A percentile compares a stretch with the other conserved stretches of the same genome.
Conservation (phyloP, 2,797 vertebrate species). For the Limosa lapponica region DNA sequence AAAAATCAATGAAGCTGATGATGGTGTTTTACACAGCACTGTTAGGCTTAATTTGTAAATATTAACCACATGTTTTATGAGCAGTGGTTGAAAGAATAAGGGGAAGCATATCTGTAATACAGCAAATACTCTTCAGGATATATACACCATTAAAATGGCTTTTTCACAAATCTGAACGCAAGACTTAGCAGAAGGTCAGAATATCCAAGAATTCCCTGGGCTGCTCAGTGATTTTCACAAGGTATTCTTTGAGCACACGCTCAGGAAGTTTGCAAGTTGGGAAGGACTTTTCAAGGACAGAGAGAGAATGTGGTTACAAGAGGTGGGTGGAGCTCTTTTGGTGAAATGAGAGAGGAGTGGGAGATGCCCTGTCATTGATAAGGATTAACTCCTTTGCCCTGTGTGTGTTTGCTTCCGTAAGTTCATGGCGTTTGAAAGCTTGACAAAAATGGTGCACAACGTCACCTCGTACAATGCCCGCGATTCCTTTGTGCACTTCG, state of each 20-base stretch:
- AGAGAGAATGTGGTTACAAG: not conserved
- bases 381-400: not conserved
- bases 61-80: not conserved
- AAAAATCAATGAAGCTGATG: not conserved
- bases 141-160: not conserved
- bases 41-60: not conserved
- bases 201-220: accelerated
- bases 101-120: not conserved
- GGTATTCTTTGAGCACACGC: not conserved
- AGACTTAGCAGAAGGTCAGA: not conserved
- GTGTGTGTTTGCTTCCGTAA: constrained; percentile 50
- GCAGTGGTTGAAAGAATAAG: not conserved
- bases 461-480: constrained; percentile 76
- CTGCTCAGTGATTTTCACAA: not conserved
- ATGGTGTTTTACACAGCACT: not conserved
- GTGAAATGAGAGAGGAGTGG: not conserved
- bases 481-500: constrained; percentile 83
- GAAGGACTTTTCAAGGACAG: not conserved
- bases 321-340: not conserved
- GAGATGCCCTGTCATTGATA: not conserved
- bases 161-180: not conserved
- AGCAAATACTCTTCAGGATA: not conserved
- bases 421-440: constrained; percentile 90
- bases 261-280: not conserved
- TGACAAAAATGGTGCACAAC: constrained; percentile 87